Base-by-base conservation (phyloP, 1,140 invertebrate genomes). In the Sarcophaga peregrina region DNA sequence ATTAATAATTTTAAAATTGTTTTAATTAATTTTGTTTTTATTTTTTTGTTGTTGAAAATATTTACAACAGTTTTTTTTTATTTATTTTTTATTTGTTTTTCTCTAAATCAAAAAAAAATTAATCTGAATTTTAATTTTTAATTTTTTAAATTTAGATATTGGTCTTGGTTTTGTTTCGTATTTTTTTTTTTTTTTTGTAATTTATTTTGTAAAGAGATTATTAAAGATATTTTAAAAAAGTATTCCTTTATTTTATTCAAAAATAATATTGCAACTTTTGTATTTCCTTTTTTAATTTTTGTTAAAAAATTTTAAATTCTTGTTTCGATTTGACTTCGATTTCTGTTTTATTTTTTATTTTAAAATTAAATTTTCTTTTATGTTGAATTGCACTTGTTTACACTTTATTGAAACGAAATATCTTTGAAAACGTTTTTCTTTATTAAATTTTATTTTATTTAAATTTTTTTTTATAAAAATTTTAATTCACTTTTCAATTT, bases 191-290 rank as follows among this genome's bases (percentile, higher is more conserved):
- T 15, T 47, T 48, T 48, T 45, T 74, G 17, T 74, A 74, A 17
- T n/a, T n/a, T n/a, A n/a, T n/a, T n/a, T n/a, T n/a, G n/a, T n/a
- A n/a, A n/a, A n/a, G n/a, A 37, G 25, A 45, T 46, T 46, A 47
- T 37, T 37, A 37, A 37, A 37, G 25, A 37, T 76, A 68, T 73
- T 47, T 80, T 72, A 52, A 50, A 76, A 83, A 45, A 80, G 20
- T 82, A 78, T 80, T 74, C 76, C 84, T 84, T 76, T 84, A 82
- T 72, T 83, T 87, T 37, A 37, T 37, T n/a, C 82, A 58, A 87
- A 37, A 85, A 86, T 84, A 86, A 85, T 88, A 88, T 87, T 87
- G 88, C 87, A 87, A 88, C 88, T 88, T 88, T 87, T 80, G 83
- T 88, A 87, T 87, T 88, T 88, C 87, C 87, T 87, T 88, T 87